Evolutionary conservation across 1,140 invertebrate species (phyloP).

Genomic region (Hylaeus anthracinus): DNA sequence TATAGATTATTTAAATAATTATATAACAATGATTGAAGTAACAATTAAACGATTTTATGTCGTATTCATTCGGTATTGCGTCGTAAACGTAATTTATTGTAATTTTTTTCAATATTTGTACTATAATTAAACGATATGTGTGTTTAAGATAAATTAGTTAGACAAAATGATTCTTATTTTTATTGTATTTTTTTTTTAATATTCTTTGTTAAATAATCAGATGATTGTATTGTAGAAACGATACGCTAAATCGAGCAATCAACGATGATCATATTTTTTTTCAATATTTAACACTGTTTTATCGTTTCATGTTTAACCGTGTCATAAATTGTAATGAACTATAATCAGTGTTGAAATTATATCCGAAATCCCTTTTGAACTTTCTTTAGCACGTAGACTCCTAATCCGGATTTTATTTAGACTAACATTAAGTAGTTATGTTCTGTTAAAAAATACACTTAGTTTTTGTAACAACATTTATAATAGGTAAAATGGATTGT

Average conservation of each 20-base stretch:
- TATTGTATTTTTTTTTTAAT: too few species aligned
- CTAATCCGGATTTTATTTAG: background rate
- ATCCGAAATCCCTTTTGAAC: background rate
- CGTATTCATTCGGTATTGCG: slow-evolving; percentile 13
- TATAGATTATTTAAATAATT: background rate
- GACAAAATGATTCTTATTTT: background rate
- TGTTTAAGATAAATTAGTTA: background rate
- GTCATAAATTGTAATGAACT: background rate
- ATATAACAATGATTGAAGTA: background rate
- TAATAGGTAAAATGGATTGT: slow-evolving; percentile 55
- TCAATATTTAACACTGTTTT: background rate
- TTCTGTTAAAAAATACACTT: slow-evolving; percentile 23
- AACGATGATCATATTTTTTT: background rate
- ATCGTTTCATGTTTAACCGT: background rate
- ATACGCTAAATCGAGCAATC: too few species aligned
- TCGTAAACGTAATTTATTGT: slow-evolving; percentile 28
- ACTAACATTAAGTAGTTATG: background rate
- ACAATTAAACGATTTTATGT: background rate
- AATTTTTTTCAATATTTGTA: background rate
- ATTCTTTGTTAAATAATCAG: background rate
- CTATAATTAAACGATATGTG: background rate
- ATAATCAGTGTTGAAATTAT: background rate
- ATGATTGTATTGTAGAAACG: background rate
- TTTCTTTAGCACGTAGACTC: background rate
- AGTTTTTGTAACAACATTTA: slow-evolving; percentile 41